These are phyloP conservation scores for Denticeps clupeoides DNA, from an alignment of 2,797 vertebrate species.

Conservation along the genomic window DNA sequence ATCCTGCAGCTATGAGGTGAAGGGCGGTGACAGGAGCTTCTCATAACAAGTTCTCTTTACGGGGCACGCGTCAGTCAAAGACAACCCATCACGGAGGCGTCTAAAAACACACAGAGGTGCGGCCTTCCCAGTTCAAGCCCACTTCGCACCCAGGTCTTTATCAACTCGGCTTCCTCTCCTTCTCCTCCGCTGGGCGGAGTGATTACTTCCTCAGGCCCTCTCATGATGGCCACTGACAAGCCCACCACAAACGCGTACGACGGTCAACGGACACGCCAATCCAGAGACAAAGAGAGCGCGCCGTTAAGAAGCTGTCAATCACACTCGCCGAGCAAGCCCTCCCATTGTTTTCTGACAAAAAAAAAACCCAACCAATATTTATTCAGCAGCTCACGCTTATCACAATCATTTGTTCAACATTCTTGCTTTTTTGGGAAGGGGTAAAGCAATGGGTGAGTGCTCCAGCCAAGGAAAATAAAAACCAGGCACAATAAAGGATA, in stretches of 20 bases:
- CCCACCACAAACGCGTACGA: conserved; percentile 45
- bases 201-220: not conserved
- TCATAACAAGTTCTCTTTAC: conserved; percentile 31
- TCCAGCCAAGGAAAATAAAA: too few relatives aligned
- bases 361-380: conserved; percentile 19
- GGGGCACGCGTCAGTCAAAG: too few relatives aligned
- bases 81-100: conserved; percentile 8
- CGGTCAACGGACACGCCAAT: conserved; percentile 21
- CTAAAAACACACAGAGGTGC: too few relatives aligned
- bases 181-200: too few relatives aligned
- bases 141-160: too few relatives aligned
- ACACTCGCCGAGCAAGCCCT: conserved; percentile 28
- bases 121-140: too few relatives aligned
- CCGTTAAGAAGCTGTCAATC: conserved; percentile 44
- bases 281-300: conserved; percentile 51
- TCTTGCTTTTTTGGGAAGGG: too few relatives aligned
- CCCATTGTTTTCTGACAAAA: conserved; percentile 32
- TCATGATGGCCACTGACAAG: conserved; percentile 19
- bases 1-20: conserved; percentile 35
- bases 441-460: too few relatives aligned
- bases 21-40: conserved; percentile 32
- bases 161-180: conserved; percentile 22
- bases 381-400: too few relatives aligned
- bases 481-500: too few relatives aligned
- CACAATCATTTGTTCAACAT: too few relatives aligned